Percentiles rank a stretch among this genome's conserved stretches.
Conservation (phyloP, 2,113 vertebrate genomes). For the Chunga burmeisteri region DNA sequence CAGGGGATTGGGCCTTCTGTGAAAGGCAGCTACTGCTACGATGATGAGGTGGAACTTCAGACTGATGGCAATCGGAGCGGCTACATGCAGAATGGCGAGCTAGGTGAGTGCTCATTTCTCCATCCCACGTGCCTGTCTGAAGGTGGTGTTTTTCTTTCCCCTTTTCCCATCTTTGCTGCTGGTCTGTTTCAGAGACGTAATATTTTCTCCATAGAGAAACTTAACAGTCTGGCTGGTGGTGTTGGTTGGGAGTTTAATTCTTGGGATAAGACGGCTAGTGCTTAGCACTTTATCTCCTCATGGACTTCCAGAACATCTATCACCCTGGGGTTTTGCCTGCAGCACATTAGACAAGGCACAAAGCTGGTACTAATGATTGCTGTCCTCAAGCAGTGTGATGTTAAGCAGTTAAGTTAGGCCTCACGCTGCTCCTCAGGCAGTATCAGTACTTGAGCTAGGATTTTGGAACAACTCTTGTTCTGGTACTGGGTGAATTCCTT, state of each 20-base stretch:
- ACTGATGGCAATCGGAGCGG: conserved; percentile 66
- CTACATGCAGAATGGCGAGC: not conserved
- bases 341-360: not conserved
- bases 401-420: not conserved
- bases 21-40: accelerated
- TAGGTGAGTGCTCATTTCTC: conserved; percentile 14
- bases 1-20: accelerated
- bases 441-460: not conserved
- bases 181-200: not conserved
- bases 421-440: not conserved
- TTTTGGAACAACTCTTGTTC: not conserved
- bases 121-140: not conserved
- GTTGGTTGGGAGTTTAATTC: not conserved
- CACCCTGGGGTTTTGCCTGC: not conserved
- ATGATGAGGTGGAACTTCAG: conserved; percentile 54
- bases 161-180: not conserved
- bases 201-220: not conserved
- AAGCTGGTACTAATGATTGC: not conserved
- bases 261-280: not conserved
- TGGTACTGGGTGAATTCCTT: not conserved
- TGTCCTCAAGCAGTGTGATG: not conserved
- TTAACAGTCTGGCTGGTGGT: not conserved
- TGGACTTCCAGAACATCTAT: not conserved
- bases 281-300: not conserved
- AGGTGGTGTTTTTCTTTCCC: not conserved